Evolutionary conservation across 2,888 invertebrate species (phyloP), one percentile per base, ranked within the genome.

Genomic region (Nomada lathburiana): DNA sequence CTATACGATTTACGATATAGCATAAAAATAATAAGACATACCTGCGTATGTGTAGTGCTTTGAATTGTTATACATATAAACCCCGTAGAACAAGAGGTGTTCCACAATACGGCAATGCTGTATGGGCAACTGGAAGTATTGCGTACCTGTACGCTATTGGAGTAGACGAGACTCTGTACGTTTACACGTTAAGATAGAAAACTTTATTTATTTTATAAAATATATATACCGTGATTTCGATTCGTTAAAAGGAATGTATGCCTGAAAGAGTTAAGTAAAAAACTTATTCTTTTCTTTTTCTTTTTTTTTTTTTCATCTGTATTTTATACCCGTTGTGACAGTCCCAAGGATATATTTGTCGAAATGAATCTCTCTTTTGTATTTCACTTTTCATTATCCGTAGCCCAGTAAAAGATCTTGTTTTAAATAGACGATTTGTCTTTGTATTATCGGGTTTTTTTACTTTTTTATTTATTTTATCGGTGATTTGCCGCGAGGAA

Each of bases 151-250:
- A 76, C 79, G 78, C 77, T 42, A 72, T 74, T 67, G 36, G 47
- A 26, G 26, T 53, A 68, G 42, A 71, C 47, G 53, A n/a, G 60
- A 55, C 36, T 55, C 69, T 77, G 67, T 74, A 83, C 80, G 67
- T 83, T 80, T 78, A 75, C 60, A 70, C 69, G 64, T 78, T 73
- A 80, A 82, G 70, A 67, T 77, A 86, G 77, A 87, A 52, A 76
- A 81, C 59, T 81, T 86, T 86, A 83, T 87, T 87, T 87, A 87
- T 87, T 87, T 83, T 76, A 42, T 81, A 76, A 84, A 76, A 10
- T n/a, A 70, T 62, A 71, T 74, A 75, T 68, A 79, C 60, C 44
- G 26, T 74, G 47, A 59, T 60, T 69, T 53, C 44, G 62, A 82
- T 69, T 76, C n/a, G 64, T 76, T 68, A 29, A 70, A 53, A 26